These are phyloP conservation scores for Diploptera punctata DNA, from an alignment of 2,888 invertebrate species.

Conservation along the genomic window DNA sequence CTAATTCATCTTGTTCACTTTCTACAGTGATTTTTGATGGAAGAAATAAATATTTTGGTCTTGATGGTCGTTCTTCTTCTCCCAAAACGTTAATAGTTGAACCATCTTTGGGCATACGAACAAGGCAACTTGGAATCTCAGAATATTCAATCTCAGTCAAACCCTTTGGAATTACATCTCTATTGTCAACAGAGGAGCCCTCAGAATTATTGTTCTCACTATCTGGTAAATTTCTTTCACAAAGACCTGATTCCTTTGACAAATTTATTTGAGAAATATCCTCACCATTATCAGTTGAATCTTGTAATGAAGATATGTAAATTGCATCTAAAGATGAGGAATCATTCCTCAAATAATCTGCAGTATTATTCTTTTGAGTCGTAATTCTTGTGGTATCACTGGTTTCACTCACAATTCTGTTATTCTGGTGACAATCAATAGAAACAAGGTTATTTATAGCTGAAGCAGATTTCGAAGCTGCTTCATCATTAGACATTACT, in stretches of 20 bases:
- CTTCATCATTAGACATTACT: neutral
- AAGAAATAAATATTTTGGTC: slow-evolving; percentile 53
- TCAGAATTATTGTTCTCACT: no score
- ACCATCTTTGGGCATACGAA: slow-evolving; percentile 36
- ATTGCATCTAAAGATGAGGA: no score
- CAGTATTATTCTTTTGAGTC: no score
- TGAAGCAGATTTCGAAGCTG: neutral
- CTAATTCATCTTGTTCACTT: slow-evolving; percentile 11
- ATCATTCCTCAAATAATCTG: slow-evolving; percentile 41
- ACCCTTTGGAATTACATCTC: no score
- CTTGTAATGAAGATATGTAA: no score
- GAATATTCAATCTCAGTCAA: neutral
- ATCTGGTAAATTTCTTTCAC: no score
- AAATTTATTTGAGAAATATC: neutral
- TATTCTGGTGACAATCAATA: slow-evolving; percentile 30
- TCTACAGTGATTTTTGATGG: slow-evolving; percentile 44
- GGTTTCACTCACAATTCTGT: neutral
- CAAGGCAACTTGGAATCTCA: slow-evolving; percentile 27
- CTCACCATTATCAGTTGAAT: neutral
- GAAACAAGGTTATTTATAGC: slow-evolving; percentile 19
- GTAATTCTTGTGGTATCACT: no score
- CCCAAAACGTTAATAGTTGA: slow-evolving; percentile 37
- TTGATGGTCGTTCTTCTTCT: slow-evolving; percentile 43
- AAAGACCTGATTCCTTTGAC: neutral
- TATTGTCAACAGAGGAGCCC: no score